Conservation (phyloP, 2,888 invertebrate genomes). For the Plagodis pulveraria region DNA sequence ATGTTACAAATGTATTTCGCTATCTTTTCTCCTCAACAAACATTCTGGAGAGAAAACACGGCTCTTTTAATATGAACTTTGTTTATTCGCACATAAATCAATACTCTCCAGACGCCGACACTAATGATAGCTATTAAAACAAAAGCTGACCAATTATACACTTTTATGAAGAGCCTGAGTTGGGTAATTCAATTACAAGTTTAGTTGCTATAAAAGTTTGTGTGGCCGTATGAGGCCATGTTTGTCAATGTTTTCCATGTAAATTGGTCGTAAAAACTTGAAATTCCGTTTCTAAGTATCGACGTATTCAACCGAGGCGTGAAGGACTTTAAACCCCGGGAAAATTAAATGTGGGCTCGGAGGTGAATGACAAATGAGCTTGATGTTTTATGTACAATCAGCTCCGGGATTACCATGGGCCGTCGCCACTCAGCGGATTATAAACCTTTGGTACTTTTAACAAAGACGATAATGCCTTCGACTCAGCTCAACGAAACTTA, state of each 20-base stretch:
- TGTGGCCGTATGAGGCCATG: constrained; percentile 26
- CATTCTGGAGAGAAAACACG: constrained; percentile 24
- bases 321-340: constrained; percentile 43
- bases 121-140: constrained; percentile 25
- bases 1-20: constrained; percentile 32
- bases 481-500: constrained; percentile 23
- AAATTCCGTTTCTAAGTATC: constrained; percentile 33
- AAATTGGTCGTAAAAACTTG: constrained; percentile 35
- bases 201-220: constrained; percentile 32
- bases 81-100: constrained; percentile 19
- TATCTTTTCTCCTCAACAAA: constrained; percentile 23
- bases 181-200: constrained; percentile 30
- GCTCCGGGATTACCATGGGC: constrained; percentile 38
- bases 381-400: constrained; percentile 46
- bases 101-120: constrained; percentile 5
- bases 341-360: constrained; percentile 57
- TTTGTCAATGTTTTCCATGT: constrained; percentile 20
- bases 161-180: constrained; percentile 9
- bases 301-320: constrained; percentile 40
- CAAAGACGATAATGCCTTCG: constrained; percentile 29
- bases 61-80: constrained; percentile 11
- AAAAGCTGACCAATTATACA: constrained; percentile 17
- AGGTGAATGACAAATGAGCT: constrained; percentile 61
- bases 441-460: constrained; percentile 19
- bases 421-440: constrained; percentile 18